Base-by-base conservation (phyloP, 2,888 invertebrate species). In the Drosophila atripex region DNA sequence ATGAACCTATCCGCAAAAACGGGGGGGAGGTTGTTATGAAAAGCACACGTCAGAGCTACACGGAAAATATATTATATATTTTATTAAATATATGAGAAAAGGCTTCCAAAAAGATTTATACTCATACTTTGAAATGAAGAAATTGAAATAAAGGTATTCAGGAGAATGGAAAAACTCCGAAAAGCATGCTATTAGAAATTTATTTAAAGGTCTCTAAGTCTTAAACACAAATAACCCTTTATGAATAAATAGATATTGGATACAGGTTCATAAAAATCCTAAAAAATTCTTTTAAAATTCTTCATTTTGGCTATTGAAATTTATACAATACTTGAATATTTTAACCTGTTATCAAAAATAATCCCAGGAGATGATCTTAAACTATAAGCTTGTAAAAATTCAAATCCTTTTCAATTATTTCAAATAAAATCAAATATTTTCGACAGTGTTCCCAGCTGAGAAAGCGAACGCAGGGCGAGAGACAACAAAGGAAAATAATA, bases 401-500 rank as follows among this genome's bases (percentile, higher is more conserved):
- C 0, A 3, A 9, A 28, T 0, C 9, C 28, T 18, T 6, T 1
- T 28, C 9, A 12, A 28, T 43, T 12, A 8, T 39, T 14, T 65
- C 5, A 38, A 3, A 4, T n/a, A 3, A 2, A 7, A 18, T 28
- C 2, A 9, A 28, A 28, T 28, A 9, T 14, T 46, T 60, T 47
- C 9, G 12, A 9, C 12, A 2, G 38, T 61, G 60, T 63, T 47
- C 28, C 41, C 66, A 66, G 59, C 72, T 75, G 69, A 59, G 68
- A 64, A 76, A 68, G 61, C 32, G 51, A 52, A 52, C 30, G 45
- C 25, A 21, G 39, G 55, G 41, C 49, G 30, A 47, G 30, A 43
- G 59, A 73, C 77, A 70, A 80, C 84, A 83, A 86, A 59, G 84
- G 60, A 87, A 86, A 83, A 83, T 88, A 82, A 82, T 87, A 83